Conservation (phyloP, 2,888 invertebrate species). For the Alviniconcha strummeri region DNA sequence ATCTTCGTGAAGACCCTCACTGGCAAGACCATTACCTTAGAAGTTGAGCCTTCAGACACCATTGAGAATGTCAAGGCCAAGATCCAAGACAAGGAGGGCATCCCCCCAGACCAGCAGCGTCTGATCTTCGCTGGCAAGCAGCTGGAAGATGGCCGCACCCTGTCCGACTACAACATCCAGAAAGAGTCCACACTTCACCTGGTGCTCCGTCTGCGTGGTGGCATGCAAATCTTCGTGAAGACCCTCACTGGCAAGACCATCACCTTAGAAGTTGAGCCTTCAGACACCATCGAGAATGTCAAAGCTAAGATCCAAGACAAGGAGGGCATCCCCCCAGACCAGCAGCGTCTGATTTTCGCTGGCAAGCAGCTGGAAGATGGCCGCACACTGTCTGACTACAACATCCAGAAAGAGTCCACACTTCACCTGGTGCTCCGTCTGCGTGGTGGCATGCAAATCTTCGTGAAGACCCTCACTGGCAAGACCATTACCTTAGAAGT, state of each 20-base stretch:
- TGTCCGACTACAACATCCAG: slow-evolving; percentile 81
- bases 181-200: slow-evolving; percentile 94
- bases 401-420: slow-evolving; percentile 96
- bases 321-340: slow-evolving; percentile 40
- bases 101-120: slow-evolving; percentile 39
- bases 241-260: slow-evolving; percentile 39
- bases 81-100: slow-evolving; percentile 40
- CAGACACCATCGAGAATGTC: slow-evolving; percentile 75
- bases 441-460: slow-evolving; percentile 74
- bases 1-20: slow-evolving; percentile 79
- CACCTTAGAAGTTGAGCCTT: slow-evolving; percentile 37
- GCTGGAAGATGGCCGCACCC: slow-evolving; percentile 92
- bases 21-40: slow-evolving; percentile 38
- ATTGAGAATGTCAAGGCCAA: slow-evolving; percentile 77
- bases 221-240: slow-evolving; percentile 87
- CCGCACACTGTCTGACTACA: slow-evolving; percentile 92
- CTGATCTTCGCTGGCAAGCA: slow-evolving; percentile 75
- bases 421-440: slow-evolving; percentile 92
- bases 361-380: slow-evolving; percentile 90
- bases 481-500: slow-evolving; percentile 42
- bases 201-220: slow-evolving; percentile 75
- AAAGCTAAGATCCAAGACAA: slow-evolving; percentile 71
- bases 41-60: slow-evolving; percentile 39
- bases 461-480: slow-evolving; percentile 43
- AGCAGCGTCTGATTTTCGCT: slow-evolving; percentile 40